A percentile compares a stretch with the other conserved stretches of the same genome.
phyloP scores from a whole-genome alignment of 2,797 vertebrate species.

The Paguma larvata region DNA sequence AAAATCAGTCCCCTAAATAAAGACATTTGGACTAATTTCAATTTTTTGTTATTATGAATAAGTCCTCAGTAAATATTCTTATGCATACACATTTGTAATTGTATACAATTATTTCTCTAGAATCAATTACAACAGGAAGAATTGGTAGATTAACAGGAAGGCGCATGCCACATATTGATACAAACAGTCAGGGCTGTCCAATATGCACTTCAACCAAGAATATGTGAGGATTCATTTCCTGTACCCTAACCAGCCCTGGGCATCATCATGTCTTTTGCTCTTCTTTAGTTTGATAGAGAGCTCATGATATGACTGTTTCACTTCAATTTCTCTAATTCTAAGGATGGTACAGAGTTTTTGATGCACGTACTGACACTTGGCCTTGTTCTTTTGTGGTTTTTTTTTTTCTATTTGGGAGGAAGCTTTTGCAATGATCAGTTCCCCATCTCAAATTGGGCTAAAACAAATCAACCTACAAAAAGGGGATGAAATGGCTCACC shows the following conservation, averaged over 20 bases:
- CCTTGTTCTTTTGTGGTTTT: neutral
- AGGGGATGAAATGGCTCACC: neutral
- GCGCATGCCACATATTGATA: neutral
- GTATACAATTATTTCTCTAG: neutral
- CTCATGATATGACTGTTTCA: neutral
- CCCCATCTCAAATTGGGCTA: neutral
- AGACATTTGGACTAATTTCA: neutral
- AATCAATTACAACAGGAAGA: neutral
- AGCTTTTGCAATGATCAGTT: neutral
- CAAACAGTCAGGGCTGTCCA: neutral
- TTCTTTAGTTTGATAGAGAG: neutral
- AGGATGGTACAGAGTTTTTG: neutral
- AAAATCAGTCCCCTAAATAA: neutral
- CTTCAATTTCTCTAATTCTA: neutral
- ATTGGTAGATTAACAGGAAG: neutral
- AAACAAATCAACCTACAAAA: neutral
- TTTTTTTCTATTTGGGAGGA: neutral
- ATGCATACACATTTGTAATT: neutral
- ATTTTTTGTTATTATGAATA: neutral
- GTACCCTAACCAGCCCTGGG: neutral
- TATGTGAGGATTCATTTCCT: neutral
- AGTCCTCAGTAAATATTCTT: neutral
- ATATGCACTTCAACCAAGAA: neutral
- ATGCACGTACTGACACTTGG: neutral
- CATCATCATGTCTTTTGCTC: neutral